These are phyloP conservation scores for Tiliacea aurago DNA, from an alignment of 2,888 invertebrate genomes.

Conservation along the genomic window DNA sequence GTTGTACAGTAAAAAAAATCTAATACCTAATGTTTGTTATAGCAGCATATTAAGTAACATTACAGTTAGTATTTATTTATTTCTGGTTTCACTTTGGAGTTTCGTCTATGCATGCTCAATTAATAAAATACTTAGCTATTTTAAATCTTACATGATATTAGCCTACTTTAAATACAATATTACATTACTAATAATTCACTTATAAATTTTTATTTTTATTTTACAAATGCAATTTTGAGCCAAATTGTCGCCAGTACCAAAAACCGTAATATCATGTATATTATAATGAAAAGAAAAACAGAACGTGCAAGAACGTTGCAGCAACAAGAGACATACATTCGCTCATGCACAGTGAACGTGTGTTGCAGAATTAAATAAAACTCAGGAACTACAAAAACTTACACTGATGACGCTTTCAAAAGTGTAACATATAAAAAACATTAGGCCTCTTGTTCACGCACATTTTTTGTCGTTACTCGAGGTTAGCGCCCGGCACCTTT, in stretches of 20 bases:
- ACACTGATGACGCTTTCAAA: neutral
- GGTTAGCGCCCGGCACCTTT: too few species aligned
- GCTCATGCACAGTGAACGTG: neutral
- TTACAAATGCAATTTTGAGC: neutral
- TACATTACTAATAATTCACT: neutral
- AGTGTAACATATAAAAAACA: neutral
- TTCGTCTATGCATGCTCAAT: neutral
- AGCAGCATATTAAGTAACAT: neutral
- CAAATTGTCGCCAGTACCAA: neutral
- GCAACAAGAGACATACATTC: too few species aligned
- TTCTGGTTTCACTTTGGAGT: neutral
- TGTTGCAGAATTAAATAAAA: neutral
- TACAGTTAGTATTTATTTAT: neutral
- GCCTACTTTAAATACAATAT: neutral
- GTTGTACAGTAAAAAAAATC: constrained; percentile 9
- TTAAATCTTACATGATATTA: constrained; percentile 3
- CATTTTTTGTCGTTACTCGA: neutral
- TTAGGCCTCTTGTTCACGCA: neutral
- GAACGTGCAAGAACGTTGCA: neutral
- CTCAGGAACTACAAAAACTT: neutral
- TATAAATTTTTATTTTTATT: neutral
- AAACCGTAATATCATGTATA: too few species aligned
- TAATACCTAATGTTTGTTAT: neutral
- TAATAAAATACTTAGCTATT: neutral
- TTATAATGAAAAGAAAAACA: neutral